Evolutionary conservation across 2,888 invertebrate species (phyloP).

Genomic region (Himalopsyche kuldschensis): DNA sequence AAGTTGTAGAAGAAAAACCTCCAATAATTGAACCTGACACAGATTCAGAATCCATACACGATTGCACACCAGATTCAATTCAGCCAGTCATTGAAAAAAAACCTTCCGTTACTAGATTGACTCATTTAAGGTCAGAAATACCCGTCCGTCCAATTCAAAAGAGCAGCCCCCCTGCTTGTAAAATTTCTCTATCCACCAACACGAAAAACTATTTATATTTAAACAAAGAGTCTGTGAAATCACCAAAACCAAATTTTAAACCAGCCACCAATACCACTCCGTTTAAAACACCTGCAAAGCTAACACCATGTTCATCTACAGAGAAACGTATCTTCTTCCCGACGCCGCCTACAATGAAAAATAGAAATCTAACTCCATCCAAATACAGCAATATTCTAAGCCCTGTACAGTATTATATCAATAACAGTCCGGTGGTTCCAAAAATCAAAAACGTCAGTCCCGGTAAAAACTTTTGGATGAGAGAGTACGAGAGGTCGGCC

Average conservation of each 20-base stretch:
- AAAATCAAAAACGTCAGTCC: conserved; percentile 46
- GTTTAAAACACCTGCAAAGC: background rate
- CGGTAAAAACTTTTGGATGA: conserved; percentile 41
- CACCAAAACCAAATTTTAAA: background rate
- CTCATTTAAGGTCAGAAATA: background rate
- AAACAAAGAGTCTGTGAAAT: background rate
- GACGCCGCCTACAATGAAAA: background rate
- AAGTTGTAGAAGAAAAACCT: conserved; percentile 38
- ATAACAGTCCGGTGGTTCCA: conserved; percentile 48
- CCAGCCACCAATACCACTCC: background rate
- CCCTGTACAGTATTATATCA: conserved; percentile 51
- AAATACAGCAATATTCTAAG: conserved; percentile 48
- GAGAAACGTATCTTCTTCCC: background rate
- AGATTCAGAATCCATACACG: background rate
- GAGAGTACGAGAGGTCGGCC: background rate
- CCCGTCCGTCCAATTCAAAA: background rate
- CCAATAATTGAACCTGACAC: background rate
- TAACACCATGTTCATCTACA: conserved; percentile 20
- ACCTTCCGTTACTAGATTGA: background rate
- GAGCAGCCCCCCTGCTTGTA: background rate
- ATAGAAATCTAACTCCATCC: background rate
- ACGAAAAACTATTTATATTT: background rate
- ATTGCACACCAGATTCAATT: background rate
- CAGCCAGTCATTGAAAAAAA: background rate
- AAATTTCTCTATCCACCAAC: background rate